Evolutionary conservation across 2,113 vertebrate species (phyloP), one percentile per base, ranked within the genome.

Genomic region (Cercocebus atys): DNA sequence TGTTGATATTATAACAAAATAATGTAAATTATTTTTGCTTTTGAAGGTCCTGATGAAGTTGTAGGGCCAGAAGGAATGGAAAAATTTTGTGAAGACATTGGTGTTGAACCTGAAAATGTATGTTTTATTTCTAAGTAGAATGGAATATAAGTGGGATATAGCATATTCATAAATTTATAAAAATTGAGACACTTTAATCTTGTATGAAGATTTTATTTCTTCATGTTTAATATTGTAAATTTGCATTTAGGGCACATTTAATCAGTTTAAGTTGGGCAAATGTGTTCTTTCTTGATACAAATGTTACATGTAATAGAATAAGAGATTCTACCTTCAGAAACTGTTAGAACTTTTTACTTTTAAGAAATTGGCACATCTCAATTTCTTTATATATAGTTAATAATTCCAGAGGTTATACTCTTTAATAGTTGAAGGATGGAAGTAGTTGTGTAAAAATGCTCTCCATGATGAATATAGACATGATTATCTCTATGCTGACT

Each of bases 31-130:
- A 80, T 84, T 97, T 98, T 98, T 98, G 87, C 75, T 90, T 97
- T 98, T 98, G 76, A 98, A 99, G 99, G 99, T 97, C 98, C 99
- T 0, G 99, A 99, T 99, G 99, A 99, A 98, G 98, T 99, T 98
- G 99, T 99, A 68, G 99, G 99, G 57, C 99, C 99, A 1, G 99
- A 99, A 98, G 99, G 99, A 98, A 99, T 99, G 99, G 99, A 99
- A 98, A 99, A 99, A 97, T 99, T 99, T 98, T 99, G 99, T 99
- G 99, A 99, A 98, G 99, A 99, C 98, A 99, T 99, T 11, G 99
- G 99, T 7, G 99, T 99, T 93, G 99, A 99, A 98, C 99, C 99
- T 96, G 99, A 99, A 99, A 99, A 99, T 98, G 99, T 99, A 98
- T 98, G 99, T 98, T 98, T 97, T 98, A 93, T 96, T 98, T 82